Conservation (phyloP, 2,888 invertebrate genomes). For the Drosophila neonasuta region DNA sequence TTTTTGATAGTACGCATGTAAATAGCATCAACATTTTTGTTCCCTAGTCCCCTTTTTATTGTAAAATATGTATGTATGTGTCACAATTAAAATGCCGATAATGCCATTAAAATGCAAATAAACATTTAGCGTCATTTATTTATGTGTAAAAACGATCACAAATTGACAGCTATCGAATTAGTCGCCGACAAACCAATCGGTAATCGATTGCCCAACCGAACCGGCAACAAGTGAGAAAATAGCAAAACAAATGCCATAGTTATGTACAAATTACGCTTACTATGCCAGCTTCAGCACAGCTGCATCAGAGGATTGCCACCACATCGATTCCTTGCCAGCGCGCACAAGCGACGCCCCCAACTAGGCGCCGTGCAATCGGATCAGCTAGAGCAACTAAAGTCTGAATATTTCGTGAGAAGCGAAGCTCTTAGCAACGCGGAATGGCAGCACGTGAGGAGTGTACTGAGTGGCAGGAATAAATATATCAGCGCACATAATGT, state of each 20-base stretch:
- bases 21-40: too few species aligned
- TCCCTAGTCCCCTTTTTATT: too few species aligned
- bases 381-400: slow-evolving; percentile 65
- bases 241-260: slow-evolving; percentile 4
- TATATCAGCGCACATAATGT: slow-evolving; percentile 82
- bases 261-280: slow-evolving; percentile 53
- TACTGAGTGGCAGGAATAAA: slow-evolving; percentile 64
- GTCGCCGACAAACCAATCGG: slow-evolving; percentile 19
- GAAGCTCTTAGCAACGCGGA: slow-evolving; percentile 54
- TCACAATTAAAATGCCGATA: too few species aligned
- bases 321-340: slow-evolving; percentile 46
- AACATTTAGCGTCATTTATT: neutral
- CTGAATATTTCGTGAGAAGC: slow-evolving; percentile 48
- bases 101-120: neutral
- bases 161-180: slow-evolving; percentile 2
- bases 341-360: slow-evolving; percentile 62
- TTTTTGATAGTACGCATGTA: too few species aligned
- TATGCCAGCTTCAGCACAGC: slow-evolving; percentile 32
- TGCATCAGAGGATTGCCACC: neutral
- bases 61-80: too few species aligned
- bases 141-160: neutral
- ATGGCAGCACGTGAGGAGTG: slow-evolving; percentile 70
- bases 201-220: slow-evolving; percentile 17
- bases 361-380: slow-evolving; percentile 47
- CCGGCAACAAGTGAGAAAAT: slow-evolving; percentile 36